Conservation (phyloP, 2,113 vertebrate genomes). For the Thalassarche chlororhynchos region DNA sequence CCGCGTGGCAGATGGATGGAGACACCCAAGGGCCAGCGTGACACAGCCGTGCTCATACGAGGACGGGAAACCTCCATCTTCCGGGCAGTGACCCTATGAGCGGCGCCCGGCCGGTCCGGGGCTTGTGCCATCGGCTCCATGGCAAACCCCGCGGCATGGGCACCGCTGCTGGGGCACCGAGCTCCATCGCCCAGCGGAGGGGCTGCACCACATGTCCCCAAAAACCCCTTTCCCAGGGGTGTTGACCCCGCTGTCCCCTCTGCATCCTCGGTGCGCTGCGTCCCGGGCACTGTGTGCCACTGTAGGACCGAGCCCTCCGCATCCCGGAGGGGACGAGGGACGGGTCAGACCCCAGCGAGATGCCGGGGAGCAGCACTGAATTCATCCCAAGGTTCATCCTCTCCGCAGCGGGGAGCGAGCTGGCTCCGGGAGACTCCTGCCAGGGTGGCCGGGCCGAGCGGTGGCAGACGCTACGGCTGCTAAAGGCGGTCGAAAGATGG, state of each 20-base stretch:
- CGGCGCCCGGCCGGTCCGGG: background rate
- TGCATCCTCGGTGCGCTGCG: background rate
- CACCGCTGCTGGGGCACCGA: background rate
- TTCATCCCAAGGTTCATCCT: background rate
- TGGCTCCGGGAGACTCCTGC: background rate
- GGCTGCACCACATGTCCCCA: background rate
- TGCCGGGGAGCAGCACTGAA: background rate
- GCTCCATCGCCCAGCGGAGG: background rate
- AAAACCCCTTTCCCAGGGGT: background rate
- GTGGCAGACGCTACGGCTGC: background rate
- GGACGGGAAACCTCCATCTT: background rate
- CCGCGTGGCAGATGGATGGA: accelerated
- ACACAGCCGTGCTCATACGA: background rate
- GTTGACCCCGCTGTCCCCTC: background rate
- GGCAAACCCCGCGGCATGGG: accelerated
- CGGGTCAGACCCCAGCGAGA: background rate
- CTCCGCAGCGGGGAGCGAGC: background rate
- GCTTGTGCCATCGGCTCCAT: background rate
- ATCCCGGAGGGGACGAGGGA: background rate
- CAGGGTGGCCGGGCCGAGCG: background rate
- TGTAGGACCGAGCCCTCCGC: background rate
- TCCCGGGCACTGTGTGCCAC: background rate
- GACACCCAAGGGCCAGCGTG: background rate
- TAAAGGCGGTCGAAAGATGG: background rate
- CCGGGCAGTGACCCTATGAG: background rate